A percentile compares a stretch with the other conserved stretches of the same genome.
phyloP scores from a whole-genome alignment of 1,140 invertebrate genomes.

The Grapholita molesta region DNA sequence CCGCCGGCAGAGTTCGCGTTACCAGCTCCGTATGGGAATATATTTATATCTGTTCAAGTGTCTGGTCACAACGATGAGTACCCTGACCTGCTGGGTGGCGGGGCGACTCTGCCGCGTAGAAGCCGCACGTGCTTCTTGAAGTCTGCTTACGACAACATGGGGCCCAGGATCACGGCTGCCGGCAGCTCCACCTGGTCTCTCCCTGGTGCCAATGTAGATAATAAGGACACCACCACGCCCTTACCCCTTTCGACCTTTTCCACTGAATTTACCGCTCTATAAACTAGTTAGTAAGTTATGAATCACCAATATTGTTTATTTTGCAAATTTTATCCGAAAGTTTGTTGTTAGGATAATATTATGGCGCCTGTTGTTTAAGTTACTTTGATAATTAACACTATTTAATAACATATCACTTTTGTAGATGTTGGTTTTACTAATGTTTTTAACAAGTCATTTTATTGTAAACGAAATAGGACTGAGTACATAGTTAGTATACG shows the following conservation, averaged over 20 bases:
- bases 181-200: conserved; percentile 90
- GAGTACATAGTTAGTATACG: conserved; percentile 19
- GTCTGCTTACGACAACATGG: conserved; percentile 92
- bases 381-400: conserved; percentile 20
- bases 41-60: conserved; percentile 74
- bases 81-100: conserved; percentile 69
- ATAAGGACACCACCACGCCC: conserved; percentile 36
- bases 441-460: conserved; percentile 7
- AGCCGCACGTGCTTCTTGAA: conserved; percentile 65
- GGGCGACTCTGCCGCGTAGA: conserved; percentile 52
- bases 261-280: conserved; percentile 70
- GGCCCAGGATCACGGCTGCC: conserved; percentile 90
- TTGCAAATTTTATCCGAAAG: conserved; percentile 13
- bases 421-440: conserved; percentile 14
- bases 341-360: conserved; percentile 5
- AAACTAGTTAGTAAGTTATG: conserved; percentile 18
- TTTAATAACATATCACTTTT: conserved; percentile 30
- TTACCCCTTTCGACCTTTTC: conserved; percentile 61
- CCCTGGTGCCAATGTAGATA: conserved; percentile 78
- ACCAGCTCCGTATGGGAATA: conserved; percentile 67
- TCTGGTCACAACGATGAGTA: conserved; percentile 74
- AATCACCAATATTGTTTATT: conserved; percentile 6
- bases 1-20: conserved; percentile 70
- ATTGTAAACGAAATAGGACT: conserved; percentile 20
- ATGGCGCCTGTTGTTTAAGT: conserved; percentile 8